Conservation (phyloP, 2,113 vertebrate species). For the Poecile atricapillus region DNA sequence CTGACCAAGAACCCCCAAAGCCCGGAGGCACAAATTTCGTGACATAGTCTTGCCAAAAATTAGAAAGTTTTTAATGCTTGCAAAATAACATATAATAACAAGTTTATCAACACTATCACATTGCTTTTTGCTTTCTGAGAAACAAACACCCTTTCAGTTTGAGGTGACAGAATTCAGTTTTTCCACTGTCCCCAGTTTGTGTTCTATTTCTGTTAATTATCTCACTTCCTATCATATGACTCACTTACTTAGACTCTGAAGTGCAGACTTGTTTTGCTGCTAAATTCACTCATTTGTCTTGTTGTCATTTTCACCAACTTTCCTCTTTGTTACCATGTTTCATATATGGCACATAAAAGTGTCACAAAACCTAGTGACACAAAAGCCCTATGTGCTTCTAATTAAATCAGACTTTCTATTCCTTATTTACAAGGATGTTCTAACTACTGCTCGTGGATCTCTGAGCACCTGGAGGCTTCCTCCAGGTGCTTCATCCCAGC, state of each 20-base stretch:
- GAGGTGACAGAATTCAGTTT: background rate
- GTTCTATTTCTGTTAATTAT: background rate
- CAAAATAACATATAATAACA: background rate
- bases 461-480: background rate
- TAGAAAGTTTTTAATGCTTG: background rate
- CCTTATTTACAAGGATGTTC: background rate
- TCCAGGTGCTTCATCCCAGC: background rate
- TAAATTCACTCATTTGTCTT: background rate
- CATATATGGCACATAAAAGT: too few relatives aligned
- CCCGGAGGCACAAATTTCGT: background rate
- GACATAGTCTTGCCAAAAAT: background rate
- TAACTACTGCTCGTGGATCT: background rate
- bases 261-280: background rate
- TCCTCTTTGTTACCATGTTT: background rate
- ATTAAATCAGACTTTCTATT: background rate
- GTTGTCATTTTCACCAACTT: background rate
- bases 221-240: background rate
- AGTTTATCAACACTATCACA: background rate
- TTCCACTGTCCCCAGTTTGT: background rate
- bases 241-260: background rate
- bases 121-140: background rate
- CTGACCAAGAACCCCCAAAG: background rate
- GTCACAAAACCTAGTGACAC: background rate
- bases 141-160: background rate
- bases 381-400: background rate